These are phyloP conservation scores for Oscheius sp. DNA, from an alignment of 2,888 invertebrate genomes.

Conservation along the genomic window DNA sequence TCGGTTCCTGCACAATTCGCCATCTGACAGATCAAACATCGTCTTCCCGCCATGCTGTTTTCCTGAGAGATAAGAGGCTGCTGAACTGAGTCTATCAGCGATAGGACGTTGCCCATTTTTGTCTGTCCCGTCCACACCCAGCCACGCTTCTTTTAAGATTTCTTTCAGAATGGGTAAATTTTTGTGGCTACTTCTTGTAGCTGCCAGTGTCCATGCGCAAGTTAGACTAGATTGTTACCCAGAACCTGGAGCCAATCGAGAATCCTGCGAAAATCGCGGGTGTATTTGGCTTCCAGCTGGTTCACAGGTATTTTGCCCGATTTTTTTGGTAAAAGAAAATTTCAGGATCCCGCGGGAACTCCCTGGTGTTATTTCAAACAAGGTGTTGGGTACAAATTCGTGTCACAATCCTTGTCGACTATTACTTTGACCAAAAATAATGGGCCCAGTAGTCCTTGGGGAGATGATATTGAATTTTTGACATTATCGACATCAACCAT, in stretches of 20 bases:
- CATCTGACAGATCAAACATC: neutral
- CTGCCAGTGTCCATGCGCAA: neutral
- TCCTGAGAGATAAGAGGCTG: slow-evolving; percentile 15
- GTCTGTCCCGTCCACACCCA: neutral
- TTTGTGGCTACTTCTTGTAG: neutral
- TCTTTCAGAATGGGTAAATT: neutral
- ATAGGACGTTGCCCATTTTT: slow-evolving; percentile 4
- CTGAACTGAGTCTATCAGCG: too few species aligned
- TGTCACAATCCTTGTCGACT: slow-evolving; percentile 38
- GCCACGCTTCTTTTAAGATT: neutral
- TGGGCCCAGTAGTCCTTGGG: slow-evolving; percentile 62
- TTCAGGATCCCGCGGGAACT: slow-evolving; percentile 37
- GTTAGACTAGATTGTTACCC: slow-evolving; percentile 63
- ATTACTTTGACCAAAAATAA: slow-evolving; percentile 48
- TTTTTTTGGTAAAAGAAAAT: too few species aligned
- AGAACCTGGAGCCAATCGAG: slow-evolving; percentile 53
- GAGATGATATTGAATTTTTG: slow-evolving; percentile 49
- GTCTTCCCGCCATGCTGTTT: neutral
- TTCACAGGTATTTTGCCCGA: neutral
- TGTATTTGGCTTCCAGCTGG: slow-evolving; percentile 55
- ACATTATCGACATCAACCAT: slow-evolving; percentile 45
- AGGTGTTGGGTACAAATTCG: slow-evolving; percentile 57
- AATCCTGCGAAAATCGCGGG: slow-evolving; percentile 59
- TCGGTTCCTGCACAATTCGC: neutral
- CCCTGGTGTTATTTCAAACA: slow-evolving; percentile 62